phyloP scores from a whole-genome alignment of 2,797 vertebrate species.

The Sylvilagus floridanus region DNA sequence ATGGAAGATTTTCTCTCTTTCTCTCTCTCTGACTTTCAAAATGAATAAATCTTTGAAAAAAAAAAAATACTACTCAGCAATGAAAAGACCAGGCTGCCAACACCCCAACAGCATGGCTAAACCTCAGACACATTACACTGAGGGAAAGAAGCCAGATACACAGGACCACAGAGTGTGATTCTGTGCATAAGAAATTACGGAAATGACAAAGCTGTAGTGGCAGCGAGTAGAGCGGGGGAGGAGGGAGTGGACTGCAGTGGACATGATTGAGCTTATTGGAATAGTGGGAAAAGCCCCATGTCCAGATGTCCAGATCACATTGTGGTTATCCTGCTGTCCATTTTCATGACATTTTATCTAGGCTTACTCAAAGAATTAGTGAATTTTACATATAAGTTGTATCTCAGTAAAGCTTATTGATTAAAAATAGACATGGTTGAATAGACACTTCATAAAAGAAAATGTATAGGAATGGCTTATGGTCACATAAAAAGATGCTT shows the following conservation, averaged over 20 bases:
- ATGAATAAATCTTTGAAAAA: no score
- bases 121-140: background rate
- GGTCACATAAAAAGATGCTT: background rate
- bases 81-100: background rate
- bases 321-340: background rate
- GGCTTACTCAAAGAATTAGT: background rate
- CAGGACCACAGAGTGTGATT: background rate
- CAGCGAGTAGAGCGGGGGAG: background rate
- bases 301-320: background rate
- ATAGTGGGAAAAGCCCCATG: background rate
- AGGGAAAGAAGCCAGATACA: background rate
- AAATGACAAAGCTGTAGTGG: background rate
- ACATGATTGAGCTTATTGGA: background rate
- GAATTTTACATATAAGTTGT: slow-evolving; percentile 11
- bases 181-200: background rate
- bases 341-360: background rate
- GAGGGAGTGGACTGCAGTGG: background rate
- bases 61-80: background rate
- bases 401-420: slow-evolving; percentile 23
- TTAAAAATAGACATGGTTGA: background rate
- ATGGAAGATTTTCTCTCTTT: no score
- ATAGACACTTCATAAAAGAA: background rate
- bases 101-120: background rate
- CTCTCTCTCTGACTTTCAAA: no score
- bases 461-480: background rate